These are phyloP conservation scores for Euplagia quadripunctaria DNA, from an alignment of 2,888 invertebrate species.

Conservation along the genomic window DNA sequence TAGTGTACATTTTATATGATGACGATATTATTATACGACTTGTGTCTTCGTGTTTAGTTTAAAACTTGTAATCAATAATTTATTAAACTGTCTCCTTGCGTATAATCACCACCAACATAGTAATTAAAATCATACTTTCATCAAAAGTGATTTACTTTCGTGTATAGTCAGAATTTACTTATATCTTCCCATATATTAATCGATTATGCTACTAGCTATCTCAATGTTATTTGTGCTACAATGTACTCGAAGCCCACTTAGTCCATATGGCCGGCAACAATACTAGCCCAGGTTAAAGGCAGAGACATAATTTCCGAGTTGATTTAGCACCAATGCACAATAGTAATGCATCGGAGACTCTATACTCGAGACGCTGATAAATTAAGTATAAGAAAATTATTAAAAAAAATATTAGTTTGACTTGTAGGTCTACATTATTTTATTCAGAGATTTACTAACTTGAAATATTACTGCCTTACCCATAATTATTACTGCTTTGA, in stretches of 20 bases:
- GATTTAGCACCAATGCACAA: slow-evolving; percentile 84
- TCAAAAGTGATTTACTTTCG: too few relatives aligned
- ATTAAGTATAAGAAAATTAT: neutral
- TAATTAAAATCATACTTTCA: too few relatives aligned
- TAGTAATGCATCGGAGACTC: slow-evolving; percentile 77
- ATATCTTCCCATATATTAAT: too few relatives aligned
- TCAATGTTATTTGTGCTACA: neutral
- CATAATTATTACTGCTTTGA: neutral
- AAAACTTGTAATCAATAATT: neutral
- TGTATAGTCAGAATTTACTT: too few relatives aligned
- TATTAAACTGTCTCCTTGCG: too few relatives aligned
- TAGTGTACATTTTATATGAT: neutral
- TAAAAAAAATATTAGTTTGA: too few relatives aligned
- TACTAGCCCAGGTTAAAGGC: slow-evolving; percentile 76
- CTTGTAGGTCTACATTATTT: too few relatives aligned
- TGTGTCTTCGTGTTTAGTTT: neutral
- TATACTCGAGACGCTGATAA: slow-evolving; percentile 71
- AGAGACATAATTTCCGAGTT: slow-evolving; percentile 78
- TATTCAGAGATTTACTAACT: too few relatives aligned
- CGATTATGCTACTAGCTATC: neutral
- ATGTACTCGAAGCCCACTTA: slow-evolving; percentile 72
- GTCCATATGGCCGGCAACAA: slow-evolving; percentile 75
- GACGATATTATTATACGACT: neutral
- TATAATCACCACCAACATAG: too few relatives aligned
- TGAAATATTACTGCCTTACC: neutral